Evolutionary conservation across 2,797 vertebrate genomes (phyloP).

Genomic region (Semotilus atromaculatus): DNA sequence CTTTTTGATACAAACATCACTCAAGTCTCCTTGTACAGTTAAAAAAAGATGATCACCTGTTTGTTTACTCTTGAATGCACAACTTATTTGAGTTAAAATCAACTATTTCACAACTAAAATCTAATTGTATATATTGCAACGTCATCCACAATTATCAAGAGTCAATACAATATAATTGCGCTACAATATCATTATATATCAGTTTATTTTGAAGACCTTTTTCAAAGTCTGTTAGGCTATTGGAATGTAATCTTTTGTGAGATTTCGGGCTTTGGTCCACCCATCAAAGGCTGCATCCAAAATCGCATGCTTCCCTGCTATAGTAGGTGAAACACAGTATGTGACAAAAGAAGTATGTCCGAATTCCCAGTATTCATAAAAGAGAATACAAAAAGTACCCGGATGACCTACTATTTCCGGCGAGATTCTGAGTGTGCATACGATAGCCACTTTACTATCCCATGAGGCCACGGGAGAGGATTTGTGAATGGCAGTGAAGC

Average conservation of each 20-base stretch:
- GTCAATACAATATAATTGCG: too few relatives aligned
- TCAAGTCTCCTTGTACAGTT: neutral
- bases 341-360: neutral
- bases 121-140: neutral
- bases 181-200: neutral
- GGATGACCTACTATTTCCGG: neutral
- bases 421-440: neutral
- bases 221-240: neutral
- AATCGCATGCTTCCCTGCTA: neutral
- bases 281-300: neutral
- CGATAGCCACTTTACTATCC: neutral
- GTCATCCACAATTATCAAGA: too few relatives aligned
- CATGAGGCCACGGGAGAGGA: neutral
- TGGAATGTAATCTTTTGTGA: neutral
- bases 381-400: neutral
- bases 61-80: neutral
- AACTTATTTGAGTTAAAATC: neutral
- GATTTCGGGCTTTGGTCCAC: neutral
- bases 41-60: neutral
- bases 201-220: neutral
- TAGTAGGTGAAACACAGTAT: neutral
- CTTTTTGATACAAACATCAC: neutral
- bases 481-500: neutral
- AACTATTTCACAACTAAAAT: too few relatives aligned
- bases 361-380: neutral